Conservation (phyloP, 2,797 vertebrate species). For the Masticophis lateralis region DNA sequence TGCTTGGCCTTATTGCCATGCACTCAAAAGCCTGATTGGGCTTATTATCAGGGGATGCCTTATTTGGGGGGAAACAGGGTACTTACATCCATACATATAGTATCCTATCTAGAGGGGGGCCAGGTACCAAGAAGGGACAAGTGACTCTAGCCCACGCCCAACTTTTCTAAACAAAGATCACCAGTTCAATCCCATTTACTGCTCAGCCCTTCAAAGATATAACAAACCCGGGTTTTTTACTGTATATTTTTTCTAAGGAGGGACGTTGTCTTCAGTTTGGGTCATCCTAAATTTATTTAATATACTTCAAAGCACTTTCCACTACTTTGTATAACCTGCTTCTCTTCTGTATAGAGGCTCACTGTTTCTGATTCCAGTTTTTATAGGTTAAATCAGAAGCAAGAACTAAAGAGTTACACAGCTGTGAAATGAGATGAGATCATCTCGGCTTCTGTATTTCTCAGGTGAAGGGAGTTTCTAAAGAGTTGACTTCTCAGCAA, state of each 20-base stretch:
- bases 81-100: neutral
- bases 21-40: too few species aligned
- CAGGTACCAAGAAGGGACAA: neutral
- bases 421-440: neutral
- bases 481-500: neutral
- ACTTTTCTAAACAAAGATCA: neutral
- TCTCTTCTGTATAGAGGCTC: neutral
- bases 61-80: too few species aligned
- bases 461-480: neutral
- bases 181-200: neutral
- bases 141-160: neutral
- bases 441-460: neutral
- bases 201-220: neutral
- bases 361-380: neutral
- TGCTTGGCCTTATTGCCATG: too few species aligned
- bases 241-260: neutral
- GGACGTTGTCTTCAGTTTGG: neutral
- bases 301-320: neutral
- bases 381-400: neutral
- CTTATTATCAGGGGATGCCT: too few species aligned
- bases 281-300: neutral
- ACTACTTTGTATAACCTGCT: neutral
- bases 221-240: neutral
- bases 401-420: neutral
- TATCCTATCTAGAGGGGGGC: neutral